These are phyloP conservation scores for Myrmecophaga tridactyla DNA, from an alignment of 2,113 vertebrate species.

Conservation along the genomic window DNA sequence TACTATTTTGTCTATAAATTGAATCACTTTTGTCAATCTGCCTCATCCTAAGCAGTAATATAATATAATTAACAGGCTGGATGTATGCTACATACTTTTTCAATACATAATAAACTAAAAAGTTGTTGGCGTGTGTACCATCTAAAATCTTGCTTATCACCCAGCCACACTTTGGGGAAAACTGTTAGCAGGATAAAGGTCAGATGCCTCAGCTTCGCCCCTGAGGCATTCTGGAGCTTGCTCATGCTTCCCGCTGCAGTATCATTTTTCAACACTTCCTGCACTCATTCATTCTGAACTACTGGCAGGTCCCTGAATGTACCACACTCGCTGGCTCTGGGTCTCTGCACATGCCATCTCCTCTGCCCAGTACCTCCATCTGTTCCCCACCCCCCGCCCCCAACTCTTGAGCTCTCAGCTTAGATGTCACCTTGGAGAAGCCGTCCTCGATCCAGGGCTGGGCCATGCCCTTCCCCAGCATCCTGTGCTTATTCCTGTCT, in stretches of 20 bases:
- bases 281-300: not conserved
- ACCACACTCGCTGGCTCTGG: not conserved
- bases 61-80: not conserved
- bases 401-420: not conserved
- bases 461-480: not conserved
- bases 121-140: not conserved
- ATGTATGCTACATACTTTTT: not conserved
- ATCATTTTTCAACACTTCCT: not conserved
- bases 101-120: not conserved
- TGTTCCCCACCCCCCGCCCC: not conserved
- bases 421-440: not conserved
- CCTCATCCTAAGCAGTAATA: conserved; percentile 26
- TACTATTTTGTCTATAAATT: not conserved
- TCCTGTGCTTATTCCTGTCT: not conserved
- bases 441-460: not conserved
- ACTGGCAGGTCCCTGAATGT: not conserved
- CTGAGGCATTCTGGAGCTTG: not conserved
- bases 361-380: not conserved
- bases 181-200: not conserved
- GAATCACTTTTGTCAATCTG: not conserved
- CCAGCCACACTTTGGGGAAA: not conserved
- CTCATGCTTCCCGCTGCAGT: not conserved
- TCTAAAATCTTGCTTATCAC: not conserved
- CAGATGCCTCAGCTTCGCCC: not conserved
- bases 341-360: not conserved